These are phyloP conservation scores for Zhuqinia jingwanae DNA, from an alignment of 2,888 invertebrate species.

Conservation along the genomic window DNA sequence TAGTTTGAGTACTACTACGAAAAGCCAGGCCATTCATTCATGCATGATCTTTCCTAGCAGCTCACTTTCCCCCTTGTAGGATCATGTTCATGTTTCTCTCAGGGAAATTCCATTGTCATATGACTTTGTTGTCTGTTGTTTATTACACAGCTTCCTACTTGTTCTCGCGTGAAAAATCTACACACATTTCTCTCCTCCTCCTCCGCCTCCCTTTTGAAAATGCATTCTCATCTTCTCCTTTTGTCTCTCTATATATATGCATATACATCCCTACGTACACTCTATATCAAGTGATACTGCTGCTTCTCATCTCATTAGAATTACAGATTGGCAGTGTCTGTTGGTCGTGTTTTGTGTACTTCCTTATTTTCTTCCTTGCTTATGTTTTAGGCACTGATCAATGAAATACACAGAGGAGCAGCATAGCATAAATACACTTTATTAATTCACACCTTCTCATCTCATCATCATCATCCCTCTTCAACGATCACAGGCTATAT, in stretches of 20 bases:
- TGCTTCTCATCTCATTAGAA: slow-evolving; percentile 38
- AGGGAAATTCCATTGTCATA: slow-evolving; percentile 8
- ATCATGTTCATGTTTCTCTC: neutral
- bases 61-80: neutral
- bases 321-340: slow-evolving; percentile 14
- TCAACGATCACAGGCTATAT: neutral
- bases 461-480: neutral
- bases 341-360: neutral
- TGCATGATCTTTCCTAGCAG: no score
- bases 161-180: no score
- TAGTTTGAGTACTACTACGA: no score
- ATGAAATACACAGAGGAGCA: no score
- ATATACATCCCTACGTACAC: no score
- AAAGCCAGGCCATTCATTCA: neutral
- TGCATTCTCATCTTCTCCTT: neutral
- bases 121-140: neutral
- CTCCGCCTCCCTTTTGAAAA: neutral
- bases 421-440: no score
- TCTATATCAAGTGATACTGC: no score
- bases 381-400: neutral
- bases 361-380: neutral
- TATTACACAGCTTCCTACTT: no score
- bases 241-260: no score
- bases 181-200: neutral
- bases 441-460: slow-evolving; percentile 3